Evolutionary conservation across 2,797 vertebrate species (phyloP).

Genomic region (Discoglossus pictus): DNA sequence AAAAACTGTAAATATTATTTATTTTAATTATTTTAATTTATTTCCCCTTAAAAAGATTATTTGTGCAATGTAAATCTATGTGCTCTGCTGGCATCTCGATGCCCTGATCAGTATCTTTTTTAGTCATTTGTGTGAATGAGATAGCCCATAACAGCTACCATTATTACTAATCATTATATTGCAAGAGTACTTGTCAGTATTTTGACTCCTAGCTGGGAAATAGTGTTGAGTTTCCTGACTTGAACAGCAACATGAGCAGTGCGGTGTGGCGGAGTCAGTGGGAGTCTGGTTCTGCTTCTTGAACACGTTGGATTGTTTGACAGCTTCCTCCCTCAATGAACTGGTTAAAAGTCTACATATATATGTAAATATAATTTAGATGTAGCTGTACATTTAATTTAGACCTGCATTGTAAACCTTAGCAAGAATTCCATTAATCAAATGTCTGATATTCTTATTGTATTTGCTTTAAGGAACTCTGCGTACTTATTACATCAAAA

Average conservation of each 20-base stretch:
- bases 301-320: conserved; percentile 13
- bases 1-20: no score
- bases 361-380: conserved; percentile 34
- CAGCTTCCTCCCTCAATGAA: conserved; percentile 35
- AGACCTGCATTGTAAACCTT: neutral
- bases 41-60: no score
- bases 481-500: conserved; percentile 13
- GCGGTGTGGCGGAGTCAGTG: conserved; percentile 18
- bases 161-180: conserved; percentile 38
- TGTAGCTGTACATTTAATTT: conserved; percentile 7
- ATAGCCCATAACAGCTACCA: conserved; percentile 10
- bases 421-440: neutral
- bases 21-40: no score
- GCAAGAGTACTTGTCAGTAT: conserved; percentile 32
- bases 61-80: no score
- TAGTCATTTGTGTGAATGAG: no score
- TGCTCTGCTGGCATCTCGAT: no score
- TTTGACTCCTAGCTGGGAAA: conserved; percentile 31
- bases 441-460: neutral
- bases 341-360: conserved; percentile 30
- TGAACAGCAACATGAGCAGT: neutral
- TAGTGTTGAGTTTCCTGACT: neutral
- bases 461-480: neutral
- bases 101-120: no score
- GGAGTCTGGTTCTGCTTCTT: conserved; percentile 7